phyloP scores from a whole-genome alignment of 2,888 invertebrate species.

The Drosophila rubida region DNA sequence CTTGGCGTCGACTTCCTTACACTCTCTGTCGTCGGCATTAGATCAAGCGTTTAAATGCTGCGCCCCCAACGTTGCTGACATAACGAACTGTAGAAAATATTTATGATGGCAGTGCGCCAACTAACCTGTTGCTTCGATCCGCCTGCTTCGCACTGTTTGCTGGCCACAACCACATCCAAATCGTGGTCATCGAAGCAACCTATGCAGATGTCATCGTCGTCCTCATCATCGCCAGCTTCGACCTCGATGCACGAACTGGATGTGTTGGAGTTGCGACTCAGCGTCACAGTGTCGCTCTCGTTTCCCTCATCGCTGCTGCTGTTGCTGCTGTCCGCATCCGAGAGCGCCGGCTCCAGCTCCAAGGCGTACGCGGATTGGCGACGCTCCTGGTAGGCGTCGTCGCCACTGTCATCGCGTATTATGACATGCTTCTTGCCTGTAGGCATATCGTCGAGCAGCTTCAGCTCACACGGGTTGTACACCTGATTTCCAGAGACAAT shows the following conservation, averaged over 20 bases:
- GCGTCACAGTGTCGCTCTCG: constrained; percentile 69
- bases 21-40: constrained; percentile 12
- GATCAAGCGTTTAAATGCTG: constrained; percentile 16
- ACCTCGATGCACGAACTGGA: constrained; percentile 62
- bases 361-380: constrained; percentile 69
- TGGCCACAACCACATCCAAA: constrained; percentile 29
- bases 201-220: constrained; percentile 52
- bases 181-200: constrained; percentile 45
- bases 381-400: constrained; percentile 45
- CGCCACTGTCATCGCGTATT: constrained; percentile 45
- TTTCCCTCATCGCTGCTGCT: constrained; percentile 77
- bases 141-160: constrained; percentile 7
- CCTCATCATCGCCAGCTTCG: constrained; percentile 45
- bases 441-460: constrained; percentile 72
- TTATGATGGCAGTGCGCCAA: background rate
- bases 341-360: constrained; percentile 80
- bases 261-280: constrained; percentile 72
- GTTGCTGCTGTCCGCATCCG: constrained; percentile 69
- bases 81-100: constrained; percentile 3
- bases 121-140: constrained; percentile 52
- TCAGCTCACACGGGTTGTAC: constrained; percentile 83
- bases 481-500: constrained; percentile 58
- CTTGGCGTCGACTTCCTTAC: constrained; percentile 60
- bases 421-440: constrained; percentile 59
- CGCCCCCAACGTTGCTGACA: constrained; percentile 14